Base-by-base conservation (phyloP, 2,888 invertebrate species). In the Euzophera pinguis region DNA sequence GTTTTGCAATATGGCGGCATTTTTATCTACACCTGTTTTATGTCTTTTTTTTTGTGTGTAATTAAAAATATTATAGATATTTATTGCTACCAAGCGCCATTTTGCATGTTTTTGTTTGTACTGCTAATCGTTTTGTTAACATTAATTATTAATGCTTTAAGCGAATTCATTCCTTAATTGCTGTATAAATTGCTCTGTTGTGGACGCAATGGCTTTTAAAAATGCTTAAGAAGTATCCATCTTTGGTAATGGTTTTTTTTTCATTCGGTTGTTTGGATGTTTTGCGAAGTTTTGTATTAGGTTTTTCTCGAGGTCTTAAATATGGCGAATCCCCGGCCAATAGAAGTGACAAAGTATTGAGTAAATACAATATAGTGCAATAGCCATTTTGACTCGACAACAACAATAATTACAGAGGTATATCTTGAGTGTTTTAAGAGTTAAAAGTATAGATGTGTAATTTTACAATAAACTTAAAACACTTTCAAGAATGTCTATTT, bases 31-130 rank as follows among this genome's bases (percentile, higher is more conserved):
- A 68, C 67, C 82, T 84, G 88, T 69, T 81, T 85, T 80, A 84
- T 87, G 87, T 88, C 84, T 77, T 83, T 86, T 82, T 83, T 83
- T 75, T 60, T 7, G 39, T 39, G 63, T 66, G 86, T 86, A 90
- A 89, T 89, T 88, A 86, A 85, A 89, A 90, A 83, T 85, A 86
- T 88, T 87, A 87, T 84, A 87, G 81, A 83, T 89, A 89, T 87
- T 90, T 89, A 90, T 87, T 83, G 81, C 84, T 62, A 61, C 67
- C 69, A 76, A 71, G 70, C 72, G 77, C 85, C 83, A 83, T 88
- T 88, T 78, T 63, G 80, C 69, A 71, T 83, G 88, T 86, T n/a
- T n/a, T 87, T 88, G 81, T 83, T 80, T 73, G 78, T 67, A 71
- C 67, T 73, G 78, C 82, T 89, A 89, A 90, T 89, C 89, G 89